Conservation (phyloP, 2,113 vertebrate species). For the Neolamprologus sp. region DNA sequence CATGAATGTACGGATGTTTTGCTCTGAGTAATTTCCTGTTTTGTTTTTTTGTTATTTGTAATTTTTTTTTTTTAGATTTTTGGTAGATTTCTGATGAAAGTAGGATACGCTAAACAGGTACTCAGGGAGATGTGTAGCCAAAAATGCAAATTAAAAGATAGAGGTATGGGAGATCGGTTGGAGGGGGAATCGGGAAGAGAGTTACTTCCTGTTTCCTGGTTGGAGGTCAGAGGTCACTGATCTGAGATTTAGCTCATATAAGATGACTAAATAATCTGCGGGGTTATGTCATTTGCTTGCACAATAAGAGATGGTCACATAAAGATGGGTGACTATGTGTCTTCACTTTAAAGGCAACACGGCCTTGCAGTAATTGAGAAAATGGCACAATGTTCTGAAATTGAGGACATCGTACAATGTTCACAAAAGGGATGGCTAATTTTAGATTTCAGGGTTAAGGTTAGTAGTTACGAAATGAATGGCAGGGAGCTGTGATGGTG, state of each 20-base stretch:
- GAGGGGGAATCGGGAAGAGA: neutral
- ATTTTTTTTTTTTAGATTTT: neutral
- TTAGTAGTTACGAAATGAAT: neutral
- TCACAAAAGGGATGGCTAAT: constrained; percentile 15
- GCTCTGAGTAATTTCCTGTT: neutral
- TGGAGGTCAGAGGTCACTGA: constrained; percentile 15
- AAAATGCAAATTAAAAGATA: neutral
- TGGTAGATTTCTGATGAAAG: neutral
- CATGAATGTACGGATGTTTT: neutral
- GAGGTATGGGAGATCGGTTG: neutral
- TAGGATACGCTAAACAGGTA: neutral
- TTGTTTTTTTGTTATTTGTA: neutral
- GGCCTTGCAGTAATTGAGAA: neutral
- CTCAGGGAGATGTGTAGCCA: neutral
- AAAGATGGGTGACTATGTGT: neutral
- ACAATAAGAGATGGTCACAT: neutral
- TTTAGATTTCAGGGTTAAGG: constrained; percentile 24
- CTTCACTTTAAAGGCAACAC: neutral
- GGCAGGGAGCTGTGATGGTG: neutral
- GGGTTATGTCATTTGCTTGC: neutral
- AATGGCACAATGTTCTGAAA: neutral
- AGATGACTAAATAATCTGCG: neutral
- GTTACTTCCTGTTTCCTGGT: constrained; percentile 48
- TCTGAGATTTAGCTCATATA: constrained; percentile 41
- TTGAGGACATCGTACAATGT: neutral